phyloP scores from a whole-genome alignment of 2,888 invertebrate genomes.

The Lymantria monacha region DNA sequence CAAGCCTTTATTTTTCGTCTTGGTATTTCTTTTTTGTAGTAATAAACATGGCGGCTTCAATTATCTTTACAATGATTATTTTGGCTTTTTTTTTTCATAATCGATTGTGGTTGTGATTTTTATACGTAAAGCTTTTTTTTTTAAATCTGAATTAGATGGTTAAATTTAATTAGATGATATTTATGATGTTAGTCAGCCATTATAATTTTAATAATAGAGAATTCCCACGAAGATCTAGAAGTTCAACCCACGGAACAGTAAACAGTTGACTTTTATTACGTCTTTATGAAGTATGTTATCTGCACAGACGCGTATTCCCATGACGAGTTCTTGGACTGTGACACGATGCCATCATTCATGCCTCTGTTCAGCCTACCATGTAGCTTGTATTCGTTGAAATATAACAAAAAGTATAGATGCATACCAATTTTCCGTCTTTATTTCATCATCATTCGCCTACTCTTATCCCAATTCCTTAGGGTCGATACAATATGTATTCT shows the following conservation, averaged over 20 bases:
- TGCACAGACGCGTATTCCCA: constrained; percentile 62
- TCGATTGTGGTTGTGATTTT: constrained; percentile 20
- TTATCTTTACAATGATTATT: constrained; percentile 36
- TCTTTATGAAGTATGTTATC: constrained; percentile 54
- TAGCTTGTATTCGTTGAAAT: constrained; percentile 22
- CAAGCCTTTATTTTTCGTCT: constrained; percentile 17
- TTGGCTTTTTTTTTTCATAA: constrained; percentile 35
- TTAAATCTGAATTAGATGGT: constrained; percentile 6
- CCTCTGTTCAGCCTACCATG: constrained; percentile 43
- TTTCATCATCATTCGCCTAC: no score
- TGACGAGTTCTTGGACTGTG: constrained; percentile 69
- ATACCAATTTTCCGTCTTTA: no score
- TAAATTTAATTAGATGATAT: constrained; percentile 2
- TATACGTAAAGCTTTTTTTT: not conserved
- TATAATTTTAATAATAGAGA: not conserved
- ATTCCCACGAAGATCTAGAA: constrained; percentile 19
- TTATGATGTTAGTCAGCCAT: not conserved
- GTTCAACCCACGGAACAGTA: constrained; percentile 10
- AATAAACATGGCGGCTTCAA: constrained; percentile 42
- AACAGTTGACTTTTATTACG: constrained; percentile 8
- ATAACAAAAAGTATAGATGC: no score
- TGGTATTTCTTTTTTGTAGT: constrained; percentile 26
- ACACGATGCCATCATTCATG: constrained; percentile 40
- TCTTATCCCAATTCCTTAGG: no score
- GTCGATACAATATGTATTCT: no score